Conservation (phyloP, 2,888 invertebrate genomes). For the Endomychus coccineus region DNA sequence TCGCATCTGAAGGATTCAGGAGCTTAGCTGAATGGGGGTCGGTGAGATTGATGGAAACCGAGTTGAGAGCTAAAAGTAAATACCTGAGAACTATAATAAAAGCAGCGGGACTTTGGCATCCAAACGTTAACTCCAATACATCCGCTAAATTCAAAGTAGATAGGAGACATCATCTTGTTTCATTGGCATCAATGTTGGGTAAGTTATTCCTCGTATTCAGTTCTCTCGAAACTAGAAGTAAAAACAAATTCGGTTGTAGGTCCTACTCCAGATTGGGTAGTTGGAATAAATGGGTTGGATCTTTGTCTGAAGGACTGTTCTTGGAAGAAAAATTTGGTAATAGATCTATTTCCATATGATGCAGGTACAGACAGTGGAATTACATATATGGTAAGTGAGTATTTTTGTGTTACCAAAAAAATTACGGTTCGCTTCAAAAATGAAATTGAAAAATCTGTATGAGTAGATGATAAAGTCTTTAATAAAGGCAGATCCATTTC, state of each 20-base stretch:
- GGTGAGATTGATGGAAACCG: conserved; percentile 78
- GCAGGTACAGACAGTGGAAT: conserved; percentile 93
- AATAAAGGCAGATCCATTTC: too few species aligned
- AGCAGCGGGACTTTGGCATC: conserved; percentile 84
- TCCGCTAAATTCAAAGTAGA: conserved; percentile 77
- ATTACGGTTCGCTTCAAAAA: too few species aligned
- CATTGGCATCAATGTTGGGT: conserved; percentile 83
- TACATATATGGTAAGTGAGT: conserved; percentile 72
- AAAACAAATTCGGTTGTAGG: conserved; percentile 45
- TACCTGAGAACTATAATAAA: conserved; percentile 78
- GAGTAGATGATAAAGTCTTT: conserved; percentile 2
- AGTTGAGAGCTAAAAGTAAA: conserved; percentile 75
- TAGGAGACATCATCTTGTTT: conserved; percentile 75
- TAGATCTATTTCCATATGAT: conserved; percentile 91
- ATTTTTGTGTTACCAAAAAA: too few species aligned
- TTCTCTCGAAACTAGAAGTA: background rate
- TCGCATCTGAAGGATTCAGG: conserved; percentile 83
- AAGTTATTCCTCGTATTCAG: conserved; percentile 19
- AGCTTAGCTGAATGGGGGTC: conserved; percentile 83
- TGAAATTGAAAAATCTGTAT: background rate
- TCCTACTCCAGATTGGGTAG: conserved; percentile 97
- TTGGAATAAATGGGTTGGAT: conserved; percentile 83
- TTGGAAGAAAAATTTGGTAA: conserved; percentile 76
- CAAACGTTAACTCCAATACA: conserved; percentile 78
- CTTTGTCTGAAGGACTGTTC: conserved; percentile 83